These are phyloP conservation scores for Metallyticus violacea DNA, from an alignment of 2,888 invertebrate genomes.

Conservation along the genomic window DNA sequence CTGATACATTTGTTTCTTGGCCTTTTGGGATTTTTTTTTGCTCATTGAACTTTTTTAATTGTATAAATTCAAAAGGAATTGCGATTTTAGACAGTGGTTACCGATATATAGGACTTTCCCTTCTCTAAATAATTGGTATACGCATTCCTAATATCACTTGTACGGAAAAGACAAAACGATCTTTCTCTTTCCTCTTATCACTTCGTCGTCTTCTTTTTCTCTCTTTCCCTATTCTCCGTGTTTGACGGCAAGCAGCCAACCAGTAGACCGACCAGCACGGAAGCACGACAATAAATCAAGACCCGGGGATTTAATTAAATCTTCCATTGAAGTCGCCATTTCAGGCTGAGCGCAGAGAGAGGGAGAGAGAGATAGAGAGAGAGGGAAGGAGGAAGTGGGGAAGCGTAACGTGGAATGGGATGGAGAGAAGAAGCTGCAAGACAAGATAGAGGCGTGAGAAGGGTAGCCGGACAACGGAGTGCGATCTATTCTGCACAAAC, in stretches of 20 bases:
- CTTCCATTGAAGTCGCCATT: conserved; percentile 59
- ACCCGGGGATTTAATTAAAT: conserved; percentile 59
- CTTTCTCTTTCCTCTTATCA: neutral
- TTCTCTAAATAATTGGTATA: neutral
- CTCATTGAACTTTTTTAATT: too few relatives aligned
- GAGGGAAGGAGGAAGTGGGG: neutral
- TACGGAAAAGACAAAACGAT: neutral
- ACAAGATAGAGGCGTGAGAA: neutral
- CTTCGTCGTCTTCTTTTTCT: neutral
- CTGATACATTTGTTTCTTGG: too few relatives aligned
- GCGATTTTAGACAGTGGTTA: too few relatives aligned
- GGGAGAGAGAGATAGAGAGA: conserved; percentile 50
- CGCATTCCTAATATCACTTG: neutral
- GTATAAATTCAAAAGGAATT: too few relatives aligned
- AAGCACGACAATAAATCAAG: conserved; percentile 54
- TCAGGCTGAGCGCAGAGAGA: conserved; percentile 54
- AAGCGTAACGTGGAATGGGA: neutral
- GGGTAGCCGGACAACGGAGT: neutral
- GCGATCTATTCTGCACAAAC: neutral
- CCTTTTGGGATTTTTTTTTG: too few relatives aligned
- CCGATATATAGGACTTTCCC: neutral
- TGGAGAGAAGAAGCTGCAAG: neutral
- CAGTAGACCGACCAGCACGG: conserved; percentile 1
- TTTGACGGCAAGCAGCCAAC: neutral
- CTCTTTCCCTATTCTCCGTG: neutral